phyloP scores from a whole-genome alignment of 1,140 invertebrate genomes.

The Druon quercuslanigerum region DNA sequence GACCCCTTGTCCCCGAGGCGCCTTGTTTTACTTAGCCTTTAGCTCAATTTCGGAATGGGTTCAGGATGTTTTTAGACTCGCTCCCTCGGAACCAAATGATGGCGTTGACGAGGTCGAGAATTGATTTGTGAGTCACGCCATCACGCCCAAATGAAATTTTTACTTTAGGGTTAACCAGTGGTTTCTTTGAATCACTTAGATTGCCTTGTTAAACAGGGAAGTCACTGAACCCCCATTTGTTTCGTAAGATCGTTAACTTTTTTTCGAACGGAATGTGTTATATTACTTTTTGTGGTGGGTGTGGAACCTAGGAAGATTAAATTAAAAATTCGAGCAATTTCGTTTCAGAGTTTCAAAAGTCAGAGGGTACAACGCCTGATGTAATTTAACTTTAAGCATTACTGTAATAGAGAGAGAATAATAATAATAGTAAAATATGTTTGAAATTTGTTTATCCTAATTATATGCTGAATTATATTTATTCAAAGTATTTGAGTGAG shows the following conservation, averaged over 20 bases:
- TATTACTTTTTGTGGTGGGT: neutral
- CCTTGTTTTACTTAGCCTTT: conserved; percentile 25
- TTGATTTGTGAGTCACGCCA: conserved; percentile 21
- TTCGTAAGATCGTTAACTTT: neutral
- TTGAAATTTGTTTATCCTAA: too few species aligned
- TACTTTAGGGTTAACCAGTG: neutral
- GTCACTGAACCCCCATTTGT: neutral
- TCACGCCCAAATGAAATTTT: conserved; percentile 24
- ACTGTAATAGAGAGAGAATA: too few species aligned
- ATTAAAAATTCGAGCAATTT: too few species aligned
- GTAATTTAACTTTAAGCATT: too few species aligned
- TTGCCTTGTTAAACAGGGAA: neutral
- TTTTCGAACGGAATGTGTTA: neutral
- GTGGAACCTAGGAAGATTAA: neutral
- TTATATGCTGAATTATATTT: too few species aligned
- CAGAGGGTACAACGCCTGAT: too few species aligned
- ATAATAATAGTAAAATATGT: too few species aligned
- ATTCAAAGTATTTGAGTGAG: too few species aligned
- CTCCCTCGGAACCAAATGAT: conserved; percentile 17
- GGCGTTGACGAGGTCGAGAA: conserved; percentile 27
- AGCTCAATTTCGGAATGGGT: conserved; percentile 21
- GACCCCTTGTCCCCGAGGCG: conserved; percentile 13
- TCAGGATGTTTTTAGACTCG: conserved; percentile 17
- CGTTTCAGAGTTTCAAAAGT: too few species aligned
- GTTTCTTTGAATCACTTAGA: neutral